A percentile compares a stretch with the other conserved stretches of the same genome.
These are phyloP conservation scores for Panzeria rudis DNA, from an alignment of 2,888 invertebrate genomes.

Conservation along the genomic window DNA sequence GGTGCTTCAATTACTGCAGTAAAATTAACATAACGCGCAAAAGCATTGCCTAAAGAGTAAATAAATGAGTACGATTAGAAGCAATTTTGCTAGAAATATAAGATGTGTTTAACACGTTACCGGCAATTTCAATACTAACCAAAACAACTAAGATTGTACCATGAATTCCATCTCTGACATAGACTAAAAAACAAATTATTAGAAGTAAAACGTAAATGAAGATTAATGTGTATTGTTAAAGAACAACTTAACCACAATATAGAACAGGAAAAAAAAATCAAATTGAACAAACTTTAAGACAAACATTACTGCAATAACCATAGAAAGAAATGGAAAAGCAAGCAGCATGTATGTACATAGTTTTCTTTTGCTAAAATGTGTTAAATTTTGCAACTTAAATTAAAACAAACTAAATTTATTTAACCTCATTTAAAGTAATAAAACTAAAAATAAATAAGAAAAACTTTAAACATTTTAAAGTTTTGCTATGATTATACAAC, in stretches of 20 bases:
- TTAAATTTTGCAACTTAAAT: slow-evolving; percentile 35
- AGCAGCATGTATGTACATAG: background rate
- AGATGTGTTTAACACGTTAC: too few relatives aligned
- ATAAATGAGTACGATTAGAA: too few relatives aligned
- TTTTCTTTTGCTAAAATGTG: slow-evolving; percentile 8
- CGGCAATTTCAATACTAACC: too few relatives aligned
- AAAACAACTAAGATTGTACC: too few relatives aligned
- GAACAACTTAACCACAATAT: slow-evolving; percentile 74
- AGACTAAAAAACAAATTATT: slow-evolving; percentile 23
- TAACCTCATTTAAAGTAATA: slow-evolving; percentile 50
- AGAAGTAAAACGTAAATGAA: slow-evolving; percentile 76
- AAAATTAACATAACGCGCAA: too few relatives aligned
- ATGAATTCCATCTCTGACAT: too few relatives aligned
- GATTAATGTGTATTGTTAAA: slow-evolving; percentile 79
- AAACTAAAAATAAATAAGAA: slow-evolving; percentile 7
- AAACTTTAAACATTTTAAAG: slow-evolving; percentile 45
- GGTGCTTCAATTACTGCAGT: too few relatives aligned
- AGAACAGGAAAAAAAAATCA: slow-evolving; percentile 12
- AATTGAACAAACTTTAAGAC: slow-evolving; percentile 36
- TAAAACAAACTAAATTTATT: slow-evolving; percentile 52
- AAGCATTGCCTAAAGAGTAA: too few relatives aligned
- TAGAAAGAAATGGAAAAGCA: background rate
- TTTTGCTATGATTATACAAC: background rate
- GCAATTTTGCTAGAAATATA: too few relatives aligned
- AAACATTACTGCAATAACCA: slow-evolving; percentile 1